A percentile compares a stretch with the other conserved stretches of the same genome.
Evolutionary conservation across 1,140 invertebrate species (phyloP).

Genomic region (Lucilia cuprina): DNA sequence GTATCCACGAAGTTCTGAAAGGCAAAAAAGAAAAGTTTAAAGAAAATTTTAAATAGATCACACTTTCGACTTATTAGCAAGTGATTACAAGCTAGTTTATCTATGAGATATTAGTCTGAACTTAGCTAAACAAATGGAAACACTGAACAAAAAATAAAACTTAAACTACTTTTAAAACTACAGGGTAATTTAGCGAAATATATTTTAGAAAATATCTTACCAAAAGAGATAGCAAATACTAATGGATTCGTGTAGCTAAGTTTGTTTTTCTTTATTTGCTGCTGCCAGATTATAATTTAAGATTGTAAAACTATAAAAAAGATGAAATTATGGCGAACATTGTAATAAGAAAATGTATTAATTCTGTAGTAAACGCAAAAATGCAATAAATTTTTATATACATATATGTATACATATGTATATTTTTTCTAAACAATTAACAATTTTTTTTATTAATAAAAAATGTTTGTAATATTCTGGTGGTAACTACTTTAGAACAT

Average conservation of each 20-base stretch:
- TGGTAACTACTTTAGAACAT: neutral
- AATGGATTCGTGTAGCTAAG: neutral
- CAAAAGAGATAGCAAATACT: neutral
- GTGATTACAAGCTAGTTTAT: too few species aligned
- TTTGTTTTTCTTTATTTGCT: neutral
- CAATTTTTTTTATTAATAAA: neutral
- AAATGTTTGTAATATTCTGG: neutral
- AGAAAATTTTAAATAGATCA: too few species aligned
- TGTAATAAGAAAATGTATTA: neutral
- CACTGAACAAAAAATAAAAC: too few species aligned
- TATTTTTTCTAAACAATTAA: conserved; percentile 2
- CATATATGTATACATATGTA: neutral
- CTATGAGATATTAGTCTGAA: too few species aligned
- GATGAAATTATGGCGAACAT: neutral
- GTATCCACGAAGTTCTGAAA: neutral
- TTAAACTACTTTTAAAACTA: neutral
- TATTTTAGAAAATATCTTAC: neutral
- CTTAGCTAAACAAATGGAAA: too few species aligned
- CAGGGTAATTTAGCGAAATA: neutral
- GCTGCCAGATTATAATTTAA: neutral
- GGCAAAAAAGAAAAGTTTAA: too few species aligned
- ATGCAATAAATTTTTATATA: conserved; percentile 24
- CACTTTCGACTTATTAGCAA: too few species aligned
- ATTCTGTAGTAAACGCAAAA: neutral
- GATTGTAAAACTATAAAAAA: neutral